A percentile compares a stretch with the other conserved stretches of the same genome.
Evolutionary conservation across 2,888 invertebrate species (phyloP).

Genomic region (Elegia similella): DNA sequence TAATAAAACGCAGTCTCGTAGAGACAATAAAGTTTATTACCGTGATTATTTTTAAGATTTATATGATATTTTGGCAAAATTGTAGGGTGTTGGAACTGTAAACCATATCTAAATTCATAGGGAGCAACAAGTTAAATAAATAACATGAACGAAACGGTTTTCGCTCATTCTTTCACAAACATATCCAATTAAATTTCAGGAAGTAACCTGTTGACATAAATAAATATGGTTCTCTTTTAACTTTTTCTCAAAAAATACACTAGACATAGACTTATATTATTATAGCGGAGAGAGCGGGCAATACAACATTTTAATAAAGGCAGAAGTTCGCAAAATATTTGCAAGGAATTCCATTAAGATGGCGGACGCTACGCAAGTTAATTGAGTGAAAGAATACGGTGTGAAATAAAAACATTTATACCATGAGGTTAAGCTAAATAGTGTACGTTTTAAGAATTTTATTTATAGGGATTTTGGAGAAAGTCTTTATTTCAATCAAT

Average conservation of each 20-base stretch:
- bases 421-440: not conserved
- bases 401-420: not conserved
- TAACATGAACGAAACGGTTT: no score
- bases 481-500: no score
- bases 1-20: no score
- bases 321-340: conserved; percentile 18
- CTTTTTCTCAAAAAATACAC: not conserved
- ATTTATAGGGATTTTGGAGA: no score
- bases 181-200: not conserved
- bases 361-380: conserved; percentile 15
- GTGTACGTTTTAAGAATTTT: not conserved
- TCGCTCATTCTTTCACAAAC: no score
- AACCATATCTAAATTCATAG: no score
- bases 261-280: not conserved
- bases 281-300: conserved; percentile 6
- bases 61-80: no score
- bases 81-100: no score
- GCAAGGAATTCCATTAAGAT: conserved; percentile 20
- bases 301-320: conserved; percentile 18
- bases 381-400: conserved; percentile 11
- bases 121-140: no score
- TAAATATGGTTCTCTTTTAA: not conserved
- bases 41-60: no score
- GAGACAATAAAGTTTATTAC: no score
- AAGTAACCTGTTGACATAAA: conserved; percentile 25